A percentile compares a stretch with the other conserved stretches of the same genome.
Conservation (phyloP, 2,797 vertebrate species). For the Tauraco hartlaubi region DNA sequence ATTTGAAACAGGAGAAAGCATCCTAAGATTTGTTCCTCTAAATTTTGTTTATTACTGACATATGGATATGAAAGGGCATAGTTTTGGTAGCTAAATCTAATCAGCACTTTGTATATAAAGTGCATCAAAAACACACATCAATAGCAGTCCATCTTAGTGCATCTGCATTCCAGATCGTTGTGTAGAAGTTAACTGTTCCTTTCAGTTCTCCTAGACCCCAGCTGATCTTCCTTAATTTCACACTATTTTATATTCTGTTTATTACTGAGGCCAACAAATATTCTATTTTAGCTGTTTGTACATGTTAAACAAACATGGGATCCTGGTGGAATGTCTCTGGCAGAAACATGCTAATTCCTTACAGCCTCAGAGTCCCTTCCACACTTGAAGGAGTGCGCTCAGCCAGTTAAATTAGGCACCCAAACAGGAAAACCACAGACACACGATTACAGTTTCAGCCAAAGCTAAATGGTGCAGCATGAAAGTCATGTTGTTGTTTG, state of each 20-base stretch:
- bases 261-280: conserved; percentile 72
- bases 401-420: conserved; percentile 61
- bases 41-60: conserved; percentile 56
- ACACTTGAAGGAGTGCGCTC: conserved; percentile 36
- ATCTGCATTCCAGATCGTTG: conserved; percentile 36
- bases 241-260: conserved; percentile 74
- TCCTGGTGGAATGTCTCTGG: conserved; percentile 65
- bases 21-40: not conserved
- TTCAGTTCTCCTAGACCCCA: conserved; percentile 48
- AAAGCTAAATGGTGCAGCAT: conserved; percentile 37
- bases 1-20: conserved; percentile 12
- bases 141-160: not conserved
- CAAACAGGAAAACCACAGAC: conserved; percentile 75
- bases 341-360: conserved; percentile 53
- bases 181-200: conserved; percentile 18
- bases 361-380: conserved; percentile 51
- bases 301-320: conserved; percentile 68
- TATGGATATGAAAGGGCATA: conserved; percentile 37
- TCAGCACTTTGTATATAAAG: conserved; percentile 53
- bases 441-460: conserved; percentile 40
- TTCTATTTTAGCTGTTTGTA: conserved; percentile 73
- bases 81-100: conserved; percentile 69
- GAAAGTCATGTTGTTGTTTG: conserved; percentile 36
- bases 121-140: conserved; percentile 35
- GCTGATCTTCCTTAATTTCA: conserved; percentile 70